phyloP scores from a whole-genome alignment of 2,113 vertebrate species.

The Heteronetta atricapilla region DNA sequence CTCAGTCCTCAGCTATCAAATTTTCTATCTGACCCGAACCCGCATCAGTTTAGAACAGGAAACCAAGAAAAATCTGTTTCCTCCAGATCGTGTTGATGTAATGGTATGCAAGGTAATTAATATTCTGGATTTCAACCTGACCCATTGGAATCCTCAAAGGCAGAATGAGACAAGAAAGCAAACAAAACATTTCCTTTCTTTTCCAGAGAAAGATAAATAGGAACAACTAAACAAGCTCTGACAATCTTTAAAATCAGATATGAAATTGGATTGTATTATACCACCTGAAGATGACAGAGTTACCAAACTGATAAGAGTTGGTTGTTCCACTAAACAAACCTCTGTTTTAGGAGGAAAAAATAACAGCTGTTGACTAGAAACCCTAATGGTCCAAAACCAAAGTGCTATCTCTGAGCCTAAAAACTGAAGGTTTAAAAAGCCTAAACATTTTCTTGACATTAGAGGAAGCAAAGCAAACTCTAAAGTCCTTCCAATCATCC shows the following conservation, averaged over 20 bases:
- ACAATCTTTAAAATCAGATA: constrained; percentile 21
- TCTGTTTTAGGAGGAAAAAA: not conserved
- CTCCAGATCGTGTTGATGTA: constrained; percentile 15
- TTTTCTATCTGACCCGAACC: not conserved
- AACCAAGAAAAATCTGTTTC: constrained; percentile 64
- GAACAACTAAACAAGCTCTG: constrained; percentile 13
- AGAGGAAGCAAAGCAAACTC: not conserved
- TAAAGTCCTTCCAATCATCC: not conserved
- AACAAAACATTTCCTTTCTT: constrained; percentile 59
- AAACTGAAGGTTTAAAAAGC: not conserved
- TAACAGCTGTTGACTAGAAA: not conserved
- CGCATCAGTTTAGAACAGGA: constrained; percentile 29
- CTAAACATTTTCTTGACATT: not conserved
- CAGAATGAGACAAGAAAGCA: constrained; percentile 3
- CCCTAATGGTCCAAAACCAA: not conserved
- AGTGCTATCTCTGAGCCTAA: not conserved
- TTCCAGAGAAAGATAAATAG: constrained; percentile 50
- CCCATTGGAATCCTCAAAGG: constrained; percentile 16
- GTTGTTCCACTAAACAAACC: not conserved
- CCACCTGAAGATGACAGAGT: not conserved
- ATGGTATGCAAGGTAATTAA: constrained; percentile 30
- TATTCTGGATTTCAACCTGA: constrained; percentile 43
- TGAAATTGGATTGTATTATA: not conserved
- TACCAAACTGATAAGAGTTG: not conserved
- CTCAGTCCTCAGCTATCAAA: not conserved